These are phyloP conservation scores for Eupeodes luniger DNA, from an alignment of 2,888 invertebrate species.

Conservation along the genomic window DNA sequence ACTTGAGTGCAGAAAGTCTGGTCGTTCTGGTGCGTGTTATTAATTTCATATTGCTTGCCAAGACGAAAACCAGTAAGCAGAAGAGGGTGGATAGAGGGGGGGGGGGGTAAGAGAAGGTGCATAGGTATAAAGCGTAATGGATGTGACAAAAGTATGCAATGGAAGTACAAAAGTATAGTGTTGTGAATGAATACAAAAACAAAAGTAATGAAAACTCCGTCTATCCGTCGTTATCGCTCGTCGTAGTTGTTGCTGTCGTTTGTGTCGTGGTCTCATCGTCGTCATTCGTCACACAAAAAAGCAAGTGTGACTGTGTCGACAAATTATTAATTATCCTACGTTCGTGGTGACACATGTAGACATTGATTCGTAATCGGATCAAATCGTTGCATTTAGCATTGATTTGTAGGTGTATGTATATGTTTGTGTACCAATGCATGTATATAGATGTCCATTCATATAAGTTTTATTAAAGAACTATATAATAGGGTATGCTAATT, in stretches of 20 bases:
- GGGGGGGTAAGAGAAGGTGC: not conserved
- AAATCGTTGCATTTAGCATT: slow-evolving; percentile 73
- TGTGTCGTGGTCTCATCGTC: not conserved
- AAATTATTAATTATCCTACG: slow-evolving; percentile 71
- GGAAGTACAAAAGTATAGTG: not conserved
- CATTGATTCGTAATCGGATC: slow-evolving; percentile 75
- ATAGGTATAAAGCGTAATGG: not conserved
- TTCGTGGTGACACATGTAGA: slow-evolving; percentile 74
- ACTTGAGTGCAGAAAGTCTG: slow-evolving; percentile 28
- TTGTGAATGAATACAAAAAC: slow-evolving; percentile 8
- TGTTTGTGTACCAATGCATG: too few relatives aligned
- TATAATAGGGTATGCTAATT: slow-evolving; percentile 36
- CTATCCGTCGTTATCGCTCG: not conserved
- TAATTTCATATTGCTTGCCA: slow-evolving; percentile 64
- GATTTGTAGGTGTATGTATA: slow-evolving; percentile 36
- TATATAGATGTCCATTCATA: too few relatives aligned
- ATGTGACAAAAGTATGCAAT: not conserved
- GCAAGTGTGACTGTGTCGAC: slow-evolving; percentile 62
- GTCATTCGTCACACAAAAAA: slow-evolving; percentile 47
- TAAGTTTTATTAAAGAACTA: too few relatives aligned
- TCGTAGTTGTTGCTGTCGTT: not conserved
- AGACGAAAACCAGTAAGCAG: not conserved
- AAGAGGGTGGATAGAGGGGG: too few relatives aligned
- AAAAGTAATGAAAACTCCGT: slow-evolving; percentile 15
- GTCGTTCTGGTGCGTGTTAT: slow-evolving; percentile 58